Evolutionary conservation across 2,797 vertebrate genomes (phyloP).

Genomic region (Antennarius maculatus): DNA sequence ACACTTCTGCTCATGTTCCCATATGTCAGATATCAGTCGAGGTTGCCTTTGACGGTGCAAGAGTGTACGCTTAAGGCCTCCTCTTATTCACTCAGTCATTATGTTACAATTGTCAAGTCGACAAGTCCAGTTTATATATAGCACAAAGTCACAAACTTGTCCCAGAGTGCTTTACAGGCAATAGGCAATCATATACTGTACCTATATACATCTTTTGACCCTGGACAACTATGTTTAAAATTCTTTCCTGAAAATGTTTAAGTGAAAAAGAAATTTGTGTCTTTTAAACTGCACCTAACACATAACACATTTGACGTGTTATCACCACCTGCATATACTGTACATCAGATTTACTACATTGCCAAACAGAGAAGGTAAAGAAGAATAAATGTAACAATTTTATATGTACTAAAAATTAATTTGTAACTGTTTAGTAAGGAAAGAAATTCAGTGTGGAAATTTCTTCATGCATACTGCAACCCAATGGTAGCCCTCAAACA

Average conservation of each 20-base stretch:
- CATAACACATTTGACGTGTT: no score
- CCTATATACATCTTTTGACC: neutral
- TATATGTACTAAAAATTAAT: no score
- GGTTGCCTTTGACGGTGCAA: conserved; percentile 13
- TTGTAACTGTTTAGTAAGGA: no score
- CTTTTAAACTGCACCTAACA: neutral
- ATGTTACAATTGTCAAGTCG: conserved; percentile 18
- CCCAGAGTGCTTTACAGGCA: neutral
- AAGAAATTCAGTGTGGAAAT: no score
- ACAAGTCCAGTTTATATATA: conserved; percentile 26
- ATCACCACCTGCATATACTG: no score
- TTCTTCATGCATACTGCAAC: neutral
- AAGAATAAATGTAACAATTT: neutral
- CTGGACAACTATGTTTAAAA: neutral
- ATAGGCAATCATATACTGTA: no score
- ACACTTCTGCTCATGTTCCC: conserved; percentile 19
- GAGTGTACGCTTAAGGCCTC: conserved; percentile 10
- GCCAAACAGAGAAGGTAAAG: neutral
- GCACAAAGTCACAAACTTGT: neutral
- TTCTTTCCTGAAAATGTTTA: neutral
- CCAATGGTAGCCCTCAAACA: neutral
- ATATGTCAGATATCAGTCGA: conserved; percentile 34
- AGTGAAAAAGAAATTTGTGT: neutral
- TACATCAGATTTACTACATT: neutral
- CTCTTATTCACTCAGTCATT: conserved; percentile 9